Conservation (phyloP, 2,888 invertebrate genomes). For the Volucella bombylans region DNA sequence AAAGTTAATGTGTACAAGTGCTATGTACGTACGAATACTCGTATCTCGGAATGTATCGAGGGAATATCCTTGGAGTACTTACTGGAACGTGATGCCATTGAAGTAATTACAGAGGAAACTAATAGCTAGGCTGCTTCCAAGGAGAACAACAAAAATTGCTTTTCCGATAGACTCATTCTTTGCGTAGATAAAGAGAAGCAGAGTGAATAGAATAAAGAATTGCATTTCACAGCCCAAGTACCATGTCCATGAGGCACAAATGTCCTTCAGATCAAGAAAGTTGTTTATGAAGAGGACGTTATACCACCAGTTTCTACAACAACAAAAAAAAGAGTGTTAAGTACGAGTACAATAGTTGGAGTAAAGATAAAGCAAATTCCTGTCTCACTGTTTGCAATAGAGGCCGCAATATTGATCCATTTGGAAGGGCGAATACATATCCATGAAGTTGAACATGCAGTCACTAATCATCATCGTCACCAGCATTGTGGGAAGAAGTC, state of each 20-base stretch:
- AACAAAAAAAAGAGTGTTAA: not conserved
- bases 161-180: conserved; percentile 76
- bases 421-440: conserved; percentile 78
- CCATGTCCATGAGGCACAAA: conserved; percentile 79
- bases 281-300: conserved; percentile 78
- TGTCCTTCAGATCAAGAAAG: conserved; percentile 76
- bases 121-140: conserved; percentile 73
- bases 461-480: conserved; percentile 77
- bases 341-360: too few species aligned
- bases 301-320: conserved; percentile 78
- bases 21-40: too few species aligned
- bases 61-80: conserved; percentile 67
- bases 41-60: not conserved
- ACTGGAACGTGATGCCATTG: conserved; percentile 78
- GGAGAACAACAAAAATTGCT: conserved; percentile 74
- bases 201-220: conserved; percentile 76
- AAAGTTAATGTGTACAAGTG: conserved; percentile 10
- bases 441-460: conserved; percentile 76
- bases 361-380: not conserved
- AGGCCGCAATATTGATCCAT: conserved; percentile 77
- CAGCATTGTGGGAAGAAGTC: conserved; percentile 78
- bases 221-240: conserved; percentile 79
- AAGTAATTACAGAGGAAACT: conserved; percentile 77
- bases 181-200: conserved; percentile 76
- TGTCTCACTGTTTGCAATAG: conserved; percentile 78